Base-by-base conservation (phyloP, 2,113 vertebrate genomes). In the Clarias gariepinus region DNA sequence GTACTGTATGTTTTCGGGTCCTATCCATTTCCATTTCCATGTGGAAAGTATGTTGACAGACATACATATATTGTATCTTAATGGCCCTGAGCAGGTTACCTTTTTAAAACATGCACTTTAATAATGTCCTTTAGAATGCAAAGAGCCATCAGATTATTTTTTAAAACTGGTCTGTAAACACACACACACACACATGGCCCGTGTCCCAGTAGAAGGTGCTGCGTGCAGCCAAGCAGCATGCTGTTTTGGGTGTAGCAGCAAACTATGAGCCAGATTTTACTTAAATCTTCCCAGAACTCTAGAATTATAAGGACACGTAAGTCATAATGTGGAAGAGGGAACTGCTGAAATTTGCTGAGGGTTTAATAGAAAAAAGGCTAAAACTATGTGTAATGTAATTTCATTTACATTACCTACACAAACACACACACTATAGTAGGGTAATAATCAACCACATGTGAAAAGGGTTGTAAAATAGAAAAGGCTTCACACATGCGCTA, bases 231-330 rank as follows among this genome's bases (percentile, higher is more conserved):
- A 85, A 81, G 68, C 7, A 57, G 21, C 85, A 64, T 33, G 36
- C 47, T 36, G 15, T 77, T 78, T 63, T 33, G 73, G 84, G 73
- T 52, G 33, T 58, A 77, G 73, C 53, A 66, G 60, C 71, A 80
- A 82, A 66, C 41, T 64, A 77, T 58, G 85, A 76, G 68, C 28
- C 76, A 66, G 76, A 13, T 21, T 81, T 71, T 64, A 58, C 47
- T 79, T 55, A 85, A 66, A 79, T 74, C 69, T 30, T 52, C 23
- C 63, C 52, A 87, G 61, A 74, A 84, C 57, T 73, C 74, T 66
- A 84, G 77, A 81, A 81, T 63, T 82, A 80, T 10, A 19, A 68
- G 66, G 66, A 73, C 68, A 57, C n/a, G 55, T 23, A n/a, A 57
- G 64, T 69, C 15, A 83, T 30, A 3, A 19, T 41, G 58, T 73